Base-by-base conservation (phyloP, 2,888 invertebrate genomes). In the Drosophila pseudotalamancana region DNA sequence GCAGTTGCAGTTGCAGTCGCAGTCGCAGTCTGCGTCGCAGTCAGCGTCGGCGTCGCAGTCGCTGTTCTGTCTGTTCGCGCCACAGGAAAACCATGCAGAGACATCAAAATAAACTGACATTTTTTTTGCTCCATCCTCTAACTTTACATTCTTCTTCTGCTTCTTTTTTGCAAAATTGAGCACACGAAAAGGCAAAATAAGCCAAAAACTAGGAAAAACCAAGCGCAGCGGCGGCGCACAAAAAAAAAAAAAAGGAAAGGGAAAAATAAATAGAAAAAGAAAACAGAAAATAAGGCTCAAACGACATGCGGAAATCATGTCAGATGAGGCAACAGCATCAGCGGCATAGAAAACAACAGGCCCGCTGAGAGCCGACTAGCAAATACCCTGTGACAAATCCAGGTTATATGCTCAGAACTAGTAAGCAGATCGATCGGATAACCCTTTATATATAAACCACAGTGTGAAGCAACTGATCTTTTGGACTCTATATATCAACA, bases 291-390 rank as follows among this genome's bases (percentile, higher is more conserved):
- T 64, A 62, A 63, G 61, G 76, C 77, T 77, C 87, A 86, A 87
- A 80, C 87, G 80, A 81, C 84, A 81, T 81, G 66, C 87, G 80
- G 87, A 81, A 81, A 87, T 86, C 84, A 81, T 81, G 80, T 86
- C 87, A 81, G 84, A 84, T 81, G 80, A 80, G 66, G 84, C 87
- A 83, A 69, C 62, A 56, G 60, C 60, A 54, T 34, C 53, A 46
- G 64, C 49, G 54, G 32, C 51, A 40, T 18, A 56, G 21, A 48
- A 37, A 59, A 57, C 31, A 51, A 42, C 57, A 29, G 37, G 40
- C 2, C 2, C 11, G 14, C 25, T n/a, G 18, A 9, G 14, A 6
- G 12, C 11, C 31, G 39, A 34, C 55, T 34, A 1, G 8, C 16
- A 37, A 16, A n/a, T 56, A 61, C 31, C 61, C 67, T 61, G 6